A percentile compares a stretch with the other conserved stretches of the same genome.
Evolutionary conservation across 2,888 invertebrate genomes (phyloP).

Genomic region (Lottia scabra): DNA sequence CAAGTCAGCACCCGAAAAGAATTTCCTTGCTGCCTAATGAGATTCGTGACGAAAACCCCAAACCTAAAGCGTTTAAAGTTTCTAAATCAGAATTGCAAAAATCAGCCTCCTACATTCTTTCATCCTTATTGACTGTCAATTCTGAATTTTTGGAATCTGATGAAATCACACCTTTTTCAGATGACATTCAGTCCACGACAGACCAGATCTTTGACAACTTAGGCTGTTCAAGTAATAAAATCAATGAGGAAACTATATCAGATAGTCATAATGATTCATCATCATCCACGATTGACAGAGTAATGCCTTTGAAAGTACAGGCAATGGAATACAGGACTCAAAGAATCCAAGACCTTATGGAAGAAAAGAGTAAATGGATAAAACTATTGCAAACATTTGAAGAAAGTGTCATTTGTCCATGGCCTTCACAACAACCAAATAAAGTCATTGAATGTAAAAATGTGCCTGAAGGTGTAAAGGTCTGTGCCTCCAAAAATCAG

Average conservation of each 20-base stretch:
- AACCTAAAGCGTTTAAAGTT: background rate
- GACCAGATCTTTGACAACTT: background rate
- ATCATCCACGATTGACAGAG: background rate
- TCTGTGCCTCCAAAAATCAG: background rate
- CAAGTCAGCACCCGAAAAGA: background rate
- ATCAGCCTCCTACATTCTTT: background rate
- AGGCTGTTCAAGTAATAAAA: background rate
- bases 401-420: background rate
- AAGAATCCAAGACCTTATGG: background rate
- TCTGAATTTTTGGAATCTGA: background rate
- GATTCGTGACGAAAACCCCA: background rate
- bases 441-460: background rate
- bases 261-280: background rate
- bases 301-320: background rate
- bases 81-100: background rate
- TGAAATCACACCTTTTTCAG: background rate
- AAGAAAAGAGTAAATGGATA: background rate
- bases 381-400: background rate
- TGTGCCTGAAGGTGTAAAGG: background rate
- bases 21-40: background rate
- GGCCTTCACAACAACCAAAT: background rate
- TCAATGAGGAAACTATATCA: background rate
- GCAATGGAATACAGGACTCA: background rate
- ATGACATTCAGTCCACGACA: background rate
- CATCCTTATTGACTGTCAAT: background rate